phyloP scores from a whole-genome alignment of 2,113 vertebrate species.

The Tupaia tana region DNA sequence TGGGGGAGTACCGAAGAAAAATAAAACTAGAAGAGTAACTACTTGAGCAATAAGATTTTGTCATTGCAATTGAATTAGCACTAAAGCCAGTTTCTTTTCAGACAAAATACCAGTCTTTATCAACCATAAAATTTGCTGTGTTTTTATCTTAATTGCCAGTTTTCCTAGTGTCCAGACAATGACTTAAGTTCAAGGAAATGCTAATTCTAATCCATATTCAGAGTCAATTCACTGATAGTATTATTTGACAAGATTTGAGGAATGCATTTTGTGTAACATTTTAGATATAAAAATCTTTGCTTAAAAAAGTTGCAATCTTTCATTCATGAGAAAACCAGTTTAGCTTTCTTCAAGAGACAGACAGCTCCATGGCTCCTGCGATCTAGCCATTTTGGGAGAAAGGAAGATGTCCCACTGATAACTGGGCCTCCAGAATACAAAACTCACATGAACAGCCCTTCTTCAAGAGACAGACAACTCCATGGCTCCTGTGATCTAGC shows the following conservation, averaged over 20 bases:
- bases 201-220: not conserved
- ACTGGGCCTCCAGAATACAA: no score
- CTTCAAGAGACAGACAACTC: no score
- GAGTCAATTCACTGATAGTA: conserved; percentile 1
- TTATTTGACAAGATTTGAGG: conserved; percentile 28
- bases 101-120: not conserved
- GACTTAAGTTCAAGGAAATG: not conserved
- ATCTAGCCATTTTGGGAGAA: no score
- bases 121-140: not conserved
- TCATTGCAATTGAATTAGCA: not conserved
- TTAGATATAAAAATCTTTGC: not conserved
- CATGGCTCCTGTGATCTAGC: no score
- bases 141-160: not conserved
- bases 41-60: not conserved
- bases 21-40: not conserved
- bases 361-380: no score
- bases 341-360: no score
- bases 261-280: not conserved
- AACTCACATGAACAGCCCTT: no score
- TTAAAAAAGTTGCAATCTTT: not conserved
- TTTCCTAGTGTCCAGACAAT: not conserved
- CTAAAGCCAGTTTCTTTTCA: conserved; percentile 24
- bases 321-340: not conserved
- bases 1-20: not conserved
- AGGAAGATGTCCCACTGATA: no score